phyloP scores from a whole-genome alignment of 1,140 invertebrate species.

The Steinernema khuongi region DNA sequence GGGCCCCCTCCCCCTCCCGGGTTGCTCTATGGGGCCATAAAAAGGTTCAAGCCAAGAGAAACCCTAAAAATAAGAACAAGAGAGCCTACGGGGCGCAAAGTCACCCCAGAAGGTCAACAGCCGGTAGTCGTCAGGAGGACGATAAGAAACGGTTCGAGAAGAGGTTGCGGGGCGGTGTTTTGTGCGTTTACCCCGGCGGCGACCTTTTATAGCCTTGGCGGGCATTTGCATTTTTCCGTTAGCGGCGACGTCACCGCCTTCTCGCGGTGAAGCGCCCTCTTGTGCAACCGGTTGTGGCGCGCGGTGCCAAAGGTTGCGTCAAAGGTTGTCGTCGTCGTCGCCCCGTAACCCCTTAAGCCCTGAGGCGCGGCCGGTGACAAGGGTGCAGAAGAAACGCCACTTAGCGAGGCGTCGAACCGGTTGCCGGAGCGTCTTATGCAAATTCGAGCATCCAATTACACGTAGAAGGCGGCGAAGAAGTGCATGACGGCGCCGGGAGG shows the following conservation, averaged over 20 bases:
- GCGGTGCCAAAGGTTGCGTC: constrained; percentile 11
- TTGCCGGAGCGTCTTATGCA: constrained; percentile 1
- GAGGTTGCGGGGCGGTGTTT: neutral
- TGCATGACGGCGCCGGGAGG: neutral
- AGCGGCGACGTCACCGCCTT: neutral
- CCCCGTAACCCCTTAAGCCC: neutral
- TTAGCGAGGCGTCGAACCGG: neutral
- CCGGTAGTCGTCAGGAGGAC: too few relatives aligned
- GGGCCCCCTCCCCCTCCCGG: too few relatives aligned
- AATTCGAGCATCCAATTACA: constrained; percentile 4
- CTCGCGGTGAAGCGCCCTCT: constrained; percentile 1
- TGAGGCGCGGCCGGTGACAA: too few relatives aligned
- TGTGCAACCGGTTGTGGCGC: neutral
- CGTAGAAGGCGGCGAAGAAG: neutral
- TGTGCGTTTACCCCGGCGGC: neutral
- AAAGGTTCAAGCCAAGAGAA: too few relatives aligned
- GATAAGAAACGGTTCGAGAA: neutral
- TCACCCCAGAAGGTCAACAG: too few relatives aligned
- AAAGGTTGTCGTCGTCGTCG: neutral
- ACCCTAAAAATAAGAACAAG: too few relatives aligned
- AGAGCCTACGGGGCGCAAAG: too few relatives aligned
- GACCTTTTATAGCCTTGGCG: neutral
- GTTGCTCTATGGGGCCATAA: too few relatives aligned
- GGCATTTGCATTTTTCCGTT: neutral
- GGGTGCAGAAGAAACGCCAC: neutral